These are phyloP conservation scores for Dipodomys ordii DNA, from an alignment of 2,113 vertebrate genomes.

Conservation along the genomic window DNA sequence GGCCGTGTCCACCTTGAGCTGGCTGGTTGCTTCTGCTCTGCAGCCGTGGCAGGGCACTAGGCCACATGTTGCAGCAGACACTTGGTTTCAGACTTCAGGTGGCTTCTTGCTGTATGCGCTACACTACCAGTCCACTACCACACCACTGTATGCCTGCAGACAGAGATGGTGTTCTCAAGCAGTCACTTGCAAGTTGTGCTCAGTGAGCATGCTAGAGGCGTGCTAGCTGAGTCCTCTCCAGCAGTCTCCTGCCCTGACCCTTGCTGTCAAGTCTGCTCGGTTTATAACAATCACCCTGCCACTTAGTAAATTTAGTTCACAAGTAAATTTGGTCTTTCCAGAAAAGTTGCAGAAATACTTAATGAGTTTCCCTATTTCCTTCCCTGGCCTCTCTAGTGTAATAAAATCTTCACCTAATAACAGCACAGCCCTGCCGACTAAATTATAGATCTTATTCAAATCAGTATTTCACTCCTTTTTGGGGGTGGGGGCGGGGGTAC, in stretches of 20 bases:
- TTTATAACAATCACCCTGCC: too few species aligned
- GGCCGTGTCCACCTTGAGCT: background rate
- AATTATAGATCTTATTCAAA: background rate
- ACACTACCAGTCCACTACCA: too few species aligned
- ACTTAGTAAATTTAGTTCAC: background rate
- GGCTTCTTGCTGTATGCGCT: background rate
- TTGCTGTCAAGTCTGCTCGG: background rate
- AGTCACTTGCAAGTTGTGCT: background rate
- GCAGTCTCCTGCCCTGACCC: too few species aligned
- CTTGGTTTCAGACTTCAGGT: background rate
- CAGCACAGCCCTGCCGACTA: background rate
- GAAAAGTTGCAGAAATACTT: background rate
- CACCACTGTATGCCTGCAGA: too few species aligned
- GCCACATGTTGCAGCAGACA: rapidly evolving
- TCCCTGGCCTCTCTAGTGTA: background rate
- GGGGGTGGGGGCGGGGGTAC: too few species aligned
- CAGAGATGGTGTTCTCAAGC: background rate
- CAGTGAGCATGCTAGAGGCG: background rate
- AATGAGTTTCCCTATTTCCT: background rate
- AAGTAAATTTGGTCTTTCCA: too few species aligned
- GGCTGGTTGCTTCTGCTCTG: background rate
- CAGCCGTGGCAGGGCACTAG: background rate
- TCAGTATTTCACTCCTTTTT: background rate
- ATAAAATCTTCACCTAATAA: background rate
- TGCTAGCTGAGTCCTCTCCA: background rate